Conservation (phyloP, 2,113 vertebrate genomes). For the Lophura nycthemera region DNA sequence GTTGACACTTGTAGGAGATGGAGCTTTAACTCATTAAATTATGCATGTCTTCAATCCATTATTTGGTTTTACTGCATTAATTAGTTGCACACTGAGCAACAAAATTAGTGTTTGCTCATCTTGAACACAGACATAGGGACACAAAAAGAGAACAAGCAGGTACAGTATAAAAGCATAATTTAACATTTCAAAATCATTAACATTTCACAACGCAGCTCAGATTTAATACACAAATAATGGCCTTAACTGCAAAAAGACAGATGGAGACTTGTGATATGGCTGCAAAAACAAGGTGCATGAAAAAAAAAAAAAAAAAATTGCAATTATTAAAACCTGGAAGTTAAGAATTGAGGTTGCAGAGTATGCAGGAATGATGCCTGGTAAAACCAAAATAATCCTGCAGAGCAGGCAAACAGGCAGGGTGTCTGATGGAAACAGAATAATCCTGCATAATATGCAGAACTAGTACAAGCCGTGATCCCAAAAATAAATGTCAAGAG, state of each 20-base stretch:
- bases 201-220: background rate
- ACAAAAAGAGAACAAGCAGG: background rate
- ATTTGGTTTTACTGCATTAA: background rate
- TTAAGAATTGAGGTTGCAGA: background rate
- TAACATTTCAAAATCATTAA: background rate
- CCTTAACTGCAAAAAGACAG: background rate
- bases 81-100: background rate
- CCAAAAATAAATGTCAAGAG: conserved; percentile 46
- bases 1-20: background rate
- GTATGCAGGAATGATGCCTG: conserved; percentile 17
- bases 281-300: background rate
- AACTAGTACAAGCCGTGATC: conserved; percentile 17
- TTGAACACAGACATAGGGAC: background rate
- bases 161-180: background rate
- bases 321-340: background rate
- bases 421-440: conserved; percentile 26
- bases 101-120: background rate
- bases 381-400: conserved; percentile 63
- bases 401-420: conserved; percentile 25
- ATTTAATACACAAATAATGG: conserved; percentile 3
- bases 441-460: conserved; percentile 56
- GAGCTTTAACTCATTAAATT: background rate
- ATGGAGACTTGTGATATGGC: background rate
- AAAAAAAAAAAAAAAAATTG: background rate
- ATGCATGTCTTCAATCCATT: background rate